Evolutionary conservation across 2,113 vertebrate genomes (phyloP), one percentile per base, ranked within the genome.

Genomic region (Chrysochloris asiatica): DNA sequence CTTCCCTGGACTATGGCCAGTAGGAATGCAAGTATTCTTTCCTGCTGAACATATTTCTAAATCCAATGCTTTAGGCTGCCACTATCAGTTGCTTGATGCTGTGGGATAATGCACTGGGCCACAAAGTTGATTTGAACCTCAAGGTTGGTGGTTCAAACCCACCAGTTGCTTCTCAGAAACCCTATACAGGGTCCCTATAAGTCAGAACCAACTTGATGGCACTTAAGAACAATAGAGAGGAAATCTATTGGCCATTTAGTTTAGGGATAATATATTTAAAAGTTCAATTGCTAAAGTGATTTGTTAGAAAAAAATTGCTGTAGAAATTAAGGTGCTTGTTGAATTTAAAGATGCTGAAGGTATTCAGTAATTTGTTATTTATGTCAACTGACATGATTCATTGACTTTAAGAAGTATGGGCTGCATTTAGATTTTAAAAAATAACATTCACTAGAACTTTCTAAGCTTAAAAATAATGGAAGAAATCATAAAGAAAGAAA

Each of bases 271-370:
- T 72, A n/a, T 61, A 59, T 61, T 77, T 61, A 88, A 90, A 92
- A 77, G 28, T 45, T 19, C 24, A 77, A 28, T 65, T 87, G 83
- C 6, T 94, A 63, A 86, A 83, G 73, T 41, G 52, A 80, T 69
- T 78, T 77, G 36, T 86, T 83, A 52, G 72, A 36, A 76, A 83
- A 89, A 43, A 67, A 9, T 43, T 50, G 33, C 33, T 72, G 33
- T 67, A n/a, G n/a, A 67, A 30, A 78, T 72, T 72, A 83, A 92
- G 50, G 24, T 85, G 38, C 83, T 78, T 86, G 33, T 75, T 93
- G 56, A 47, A 83, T 83, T 67, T 41, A 88, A 88, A 81, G 38
- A 85, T 80, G n/a, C 41, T 38, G 16, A 83, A 86, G 36, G 54
- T 86, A 41, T 12, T 89, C 75, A 89, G 50, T 69, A 16, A 61